Evolutionary conservation across 2,113 vertebrate species (phyloP).

Genomic region (Oreotragus oreotragus): DNA sequence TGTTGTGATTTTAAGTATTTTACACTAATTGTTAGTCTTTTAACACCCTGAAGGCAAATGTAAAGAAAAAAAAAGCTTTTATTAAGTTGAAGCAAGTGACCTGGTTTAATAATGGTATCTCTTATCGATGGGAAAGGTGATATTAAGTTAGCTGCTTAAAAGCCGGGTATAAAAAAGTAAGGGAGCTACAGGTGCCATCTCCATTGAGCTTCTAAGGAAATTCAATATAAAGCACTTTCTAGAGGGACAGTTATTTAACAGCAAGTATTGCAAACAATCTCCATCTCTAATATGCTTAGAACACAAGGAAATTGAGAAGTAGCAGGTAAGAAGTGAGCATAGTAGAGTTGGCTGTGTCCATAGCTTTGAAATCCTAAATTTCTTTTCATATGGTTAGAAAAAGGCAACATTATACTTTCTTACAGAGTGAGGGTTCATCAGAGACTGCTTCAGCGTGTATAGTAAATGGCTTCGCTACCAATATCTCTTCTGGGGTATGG

Average conservation of each 20-base stretch:
- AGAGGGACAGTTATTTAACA: background rate
- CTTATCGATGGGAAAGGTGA: conserved; percentile 29
- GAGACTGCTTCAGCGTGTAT: background rate
- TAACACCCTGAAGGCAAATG: conserved; percentile 23
- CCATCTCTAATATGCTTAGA: background rate
- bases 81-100: conserved; percentile 44
- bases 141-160: conserved; percentile 40
- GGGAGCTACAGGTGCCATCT: background rate
- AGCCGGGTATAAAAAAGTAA: background rate
- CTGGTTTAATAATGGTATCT: conserved; percentile 31
- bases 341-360: background rate
- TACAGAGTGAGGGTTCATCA: background rate
- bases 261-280: background rate
- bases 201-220: conserved; percentile 26
- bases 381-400: background rate
- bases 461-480: background rate
- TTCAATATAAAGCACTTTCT: background rate
- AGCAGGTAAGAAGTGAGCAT: background rate
- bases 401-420: background rate
- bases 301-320: background rate
- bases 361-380: background rate
- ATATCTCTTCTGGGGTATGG: background rate
- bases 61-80: background rate
- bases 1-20: conserved; percentile 55
- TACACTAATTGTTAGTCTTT: conserved; percentile 43